Percentiles rank a stretch among this genome's conserved stretches.
Evolutionary conservation across 1,140 invertebrate species (phyloP).

Genomic region (Gryon sp.): DNA sequence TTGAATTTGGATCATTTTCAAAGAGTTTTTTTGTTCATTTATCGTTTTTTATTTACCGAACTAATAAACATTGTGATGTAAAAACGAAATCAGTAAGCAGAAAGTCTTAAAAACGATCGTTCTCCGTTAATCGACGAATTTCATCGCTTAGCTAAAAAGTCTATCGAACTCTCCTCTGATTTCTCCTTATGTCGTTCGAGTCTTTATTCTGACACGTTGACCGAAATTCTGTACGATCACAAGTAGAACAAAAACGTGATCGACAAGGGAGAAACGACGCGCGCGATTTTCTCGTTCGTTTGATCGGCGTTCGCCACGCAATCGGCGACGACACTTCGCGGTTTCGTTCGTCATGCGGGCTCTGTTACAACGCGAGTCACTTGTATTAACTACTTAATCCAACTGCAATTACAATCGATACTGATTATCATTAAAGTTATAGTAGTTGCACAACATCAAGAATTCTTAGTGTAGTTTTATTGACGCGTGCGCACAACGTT

Average conservation of each 20-base stretch:
- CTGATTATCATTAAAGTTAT: slow-evolving; percentile 73
- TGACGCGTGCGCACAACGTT: slow-evolving; percentile 57
- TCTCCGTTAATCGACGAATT: slow-evolving; percentile 25
- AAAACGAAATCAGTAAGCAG: background rate
- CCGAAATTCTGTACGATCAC: slow-evolving; percentile 6
- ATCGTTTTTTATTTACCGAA: no score
- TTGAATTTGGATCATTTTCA: no score
- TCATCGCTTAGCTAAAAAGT: slow-evolving; percentile 46
- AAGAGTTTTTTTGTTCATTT: no score
- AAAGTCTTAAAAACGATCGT: slow-evolving; percentile 18
- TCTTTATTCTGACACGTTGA: background rate
- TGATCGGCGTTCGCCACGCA: background rate
- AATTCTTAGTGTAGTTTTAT: slow-evolving; percentile 69
- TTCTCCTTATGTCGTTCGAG: slow-evolving; percentile 7
- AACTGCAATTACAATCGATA: slow-evolving; percentile 71
- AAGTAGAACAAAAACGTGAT: slow-evolving; percentile 12
- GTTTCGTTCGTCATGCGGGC: slow-evolving; percentile 5
- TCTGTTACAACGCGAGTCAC: slow-evolving; percentile 31
- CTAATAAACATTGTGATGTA: background rate
- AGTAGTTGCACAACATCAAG: slow-evolving; percentile 76
- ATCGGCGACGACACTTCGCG: slow-evolving; percentile 27
- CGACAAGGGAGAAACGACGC: slow-evolving; percentile 31
- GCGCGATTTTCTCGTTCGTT: slow-evolving; percentile 20
- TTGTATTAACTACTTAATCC: slow-evolving; percentile 70
- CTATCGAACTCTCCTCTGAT: slow-evolving; percentile 56